These are phyloP conservation scores for Ahaetulla prasina DNA, from an alignment of 2,113 vertebrate species.

Conservation along the genomic window DNA sequence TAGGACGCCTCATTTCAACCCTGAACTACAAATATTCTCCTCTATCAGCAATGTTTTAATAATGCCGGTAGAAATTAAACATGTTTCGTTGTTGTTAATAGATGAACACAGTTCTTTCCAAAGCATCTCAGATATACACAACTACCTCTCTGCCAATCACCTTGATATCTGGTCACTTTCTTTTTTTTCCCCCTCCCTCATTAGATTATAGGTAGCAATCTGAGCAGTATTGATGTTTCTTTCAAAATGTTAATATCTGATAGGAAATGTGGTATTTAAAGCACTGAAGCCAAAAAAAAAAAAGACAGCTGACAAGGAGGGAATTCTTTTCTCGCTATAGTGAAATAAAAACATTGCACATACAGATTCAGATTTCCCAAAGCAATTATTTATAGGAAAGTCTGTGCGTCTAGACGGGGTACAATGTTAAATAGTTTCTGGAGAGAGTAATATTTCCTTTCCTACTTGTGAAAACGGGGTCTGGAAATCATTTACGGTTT, in stretches of 20 bases:
- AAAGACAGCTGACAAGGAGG: background rate
- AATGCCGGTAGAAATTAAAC: background rate
- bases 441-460: constrained; percentile 49
- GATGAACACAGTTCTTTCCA: background rate
- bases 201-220: background rate
- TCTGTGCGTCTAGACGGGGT: constrained; percentile 65
- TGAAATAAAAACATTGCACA: background rate
- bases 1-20: background rate
- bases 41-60: background rate
- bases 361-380: constrained; percentile 22
- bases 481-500: constrained; percentile 46
- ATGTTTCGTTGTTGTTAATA: background rate
- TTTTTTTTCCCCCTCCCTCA: accelerated
- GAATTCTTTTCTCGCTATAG: constrained; percentile 13
- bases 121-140: accelerated
- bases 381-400: constrained; percentile 51
- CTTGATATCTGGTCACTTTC: background rate
- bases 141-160: accelerated
- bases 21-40: background rate
- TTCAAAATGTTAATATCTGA: background rate
- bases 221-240: background rate
- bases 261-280: background rate
- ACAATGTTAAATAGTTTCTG: constrained; percentile 43
- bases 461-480: constrained; percentile 39
- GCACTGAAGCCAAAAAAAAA: background rate